phyloP scores from a whole-genome alignment of 1,140 invertebrate genomes.

The Hycleus phaleratus region DNA sequence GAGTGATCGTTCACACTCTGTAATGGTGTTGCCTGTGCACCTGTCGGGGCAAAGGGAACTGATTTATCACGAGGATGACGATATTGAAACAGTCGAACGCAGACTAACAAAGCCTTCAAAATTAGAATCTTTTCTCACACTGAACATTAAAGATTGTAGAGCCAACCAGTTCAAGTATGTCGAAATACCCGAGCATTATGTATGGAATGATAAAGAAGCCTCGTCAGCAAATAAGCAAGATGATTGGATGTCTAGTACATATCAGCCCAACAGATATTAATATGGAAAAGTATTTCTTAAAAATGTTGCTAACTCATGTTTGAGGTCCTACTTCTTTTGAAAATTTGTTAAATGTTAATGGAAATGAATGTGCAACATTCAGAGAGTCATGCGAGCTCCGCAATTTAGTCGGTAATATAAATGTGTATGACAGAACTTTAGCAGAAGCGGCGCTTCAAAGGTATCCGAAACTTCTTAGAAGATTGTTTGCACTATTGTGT shows the following conservation, averaged over 20 bases:
- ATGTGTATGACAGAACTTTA: neutral
- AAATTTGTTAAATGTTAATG: neutral
- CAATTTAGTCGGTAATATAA: neutral
- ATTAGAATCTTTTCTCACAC: neutral
- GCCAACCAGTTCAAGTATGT: neutral
- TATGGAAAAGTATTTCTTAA: constrained; percentile 5
- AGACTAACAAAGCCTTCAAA: neutral
- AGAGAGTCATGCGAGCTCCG: neutral
- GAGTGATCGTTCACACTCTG: constrained; percentile 10
- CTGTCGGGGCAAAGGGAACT: neutral
- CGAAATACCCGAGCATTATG: constrained; percentile 4
- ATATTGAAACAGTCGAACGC: neutral
- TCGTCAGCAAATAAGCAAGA: neutral
- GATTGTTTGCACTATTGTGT: neutral
- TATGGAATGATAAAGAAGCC: neutral
- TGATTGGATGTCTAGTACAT: neutral
- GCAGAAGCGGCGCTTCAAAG: neutral
- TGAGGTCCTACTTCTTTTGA: constrained; percentile 2
- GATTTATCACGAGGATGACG: neutral
- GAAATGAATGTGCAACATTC: neutral
- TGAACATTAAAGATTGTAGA: neutral
- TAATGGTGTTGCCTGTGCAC: constrained; percentile 10
- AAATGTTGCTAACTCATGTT: neutral
- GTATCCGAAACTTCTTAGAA: neutral
- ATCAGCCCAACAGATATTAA: neutral